Conservation (phyloP, 2,888 invertebrate genomes). For the Pseudoips prasinana region DNA sequence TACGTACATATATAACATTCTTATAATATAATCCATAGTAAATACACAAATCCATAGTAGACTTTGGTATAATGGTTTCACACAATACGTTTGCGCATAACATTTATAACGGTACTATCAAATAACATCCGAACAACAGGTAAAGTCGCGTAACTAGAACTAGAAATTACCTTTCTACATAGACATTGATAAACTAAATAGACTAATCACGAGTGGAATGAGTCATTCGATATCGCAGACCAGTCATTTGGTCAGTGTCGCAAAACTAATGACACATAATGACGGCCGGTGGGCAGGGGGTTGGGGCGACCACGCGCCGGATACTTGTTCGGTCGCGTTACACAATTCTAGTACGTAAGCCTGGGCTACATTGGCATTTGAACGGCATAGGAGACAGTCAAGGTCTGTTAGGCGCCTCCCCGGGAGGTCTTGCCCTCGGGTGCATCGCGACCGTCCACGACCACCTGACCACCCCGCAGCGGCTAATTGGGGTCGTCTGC, state of each 20-base stretch:
- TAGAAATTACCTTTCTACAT: slow-evolving; percentile 34
- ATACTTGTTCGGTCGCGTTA: slow-evolving; percentile 25
- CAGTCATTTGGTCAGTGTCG: slow-evolving; percentile 81
- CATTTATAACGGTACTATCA: too few relatives aligned
- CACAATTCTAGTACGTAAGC: slow-evolving; percentile 45
- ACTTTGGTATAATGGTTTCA: too few relatives aligned
- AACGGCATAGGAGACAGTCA: slow-evolving; percentile 53
- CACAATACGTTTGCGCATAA: too few relatives aligned
- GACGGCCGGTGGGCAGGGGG: slow-evolving; percentile 61
- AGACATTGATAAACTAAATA: slow-evolving; percentile 61
- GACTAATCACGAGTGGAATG: slow-evolving; percentile 73
- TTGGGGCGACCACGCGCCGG: slow-evolving; percentile 51
- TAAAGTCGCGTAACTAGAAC: slow-evolving; percentile 28
- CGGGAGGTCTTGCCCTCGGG: slow-evolving; percentile 60
- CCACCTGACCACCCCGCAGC: slow-evolving; percentile 65
- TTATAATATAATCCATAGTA: too few relatives aligned
- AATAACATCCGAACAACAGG: slow-evolving; percentile 1
- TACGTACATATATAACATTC: too few relatives aligned
- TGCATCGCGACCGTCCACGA: slow-evolving; percentile 54
- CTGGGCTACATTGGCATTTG: slow-evolving; percentile 26
- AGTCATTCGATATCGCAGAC: slow-evolving; percentile 78
- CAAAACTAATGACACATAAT: slow-evolving; percentile 82
- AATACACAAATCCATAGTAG: too few relatives aligned
- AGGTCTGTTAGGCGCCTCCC: slow-evolving; percentile 70
- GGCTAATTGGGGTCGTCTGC: slow-evolving; percentile 60